Conservation (phyloP, 2,113 vertebrate species). For the Prochilodus magdalenae region DNA sequence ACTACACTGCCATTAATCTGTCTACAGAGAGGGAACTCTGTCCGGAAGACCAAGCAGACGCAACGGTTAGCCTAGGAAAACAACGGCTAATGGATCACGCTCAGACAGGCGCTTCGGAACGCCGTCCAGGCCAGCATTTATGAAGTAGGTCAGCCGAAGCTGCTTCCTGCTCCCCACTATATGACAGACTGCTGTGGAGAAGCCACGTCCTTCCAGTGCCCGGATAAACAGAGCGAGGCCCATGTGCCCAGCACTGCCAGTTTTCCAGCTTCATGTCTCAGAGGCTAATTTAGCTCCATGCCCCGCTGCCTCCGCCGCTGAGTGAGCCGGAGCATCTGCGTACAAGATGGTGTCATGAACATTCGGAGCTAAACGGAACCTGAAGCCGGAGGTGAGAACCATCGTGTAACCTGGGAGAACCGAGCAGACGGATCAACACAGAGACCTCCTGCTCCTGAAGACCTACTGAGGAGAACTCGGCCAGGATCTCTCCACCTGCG, state of each 20-base stretch:
- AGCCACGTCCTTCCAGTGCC: slow-evolving; percentile 57
- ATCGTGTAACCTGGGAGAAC: no score
- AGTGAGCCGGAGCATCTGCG: background rate
- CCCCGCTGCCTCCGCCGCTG: no score
- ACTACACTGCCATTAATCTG: background rate
- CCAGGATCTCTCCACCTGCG: no score
- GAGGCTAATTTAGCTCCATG: no score
- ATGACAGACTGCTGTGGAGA: slow-evolving; percentile 33
- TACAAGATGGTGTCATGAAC: background rate
- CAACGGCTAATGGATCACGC: background rate
- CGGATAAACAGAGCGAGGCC: slow-evolving; percentile 42
- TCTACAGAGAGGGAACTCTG: background rate
- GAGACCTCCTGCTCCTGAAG: no score
- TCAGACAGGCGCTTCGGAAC: slow-evolving; percentile 3
- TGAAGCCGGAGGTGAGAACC: no score
- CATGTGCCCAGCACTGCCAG: slow-evolving; percentile 52
- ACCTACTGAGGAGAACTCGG: no score
- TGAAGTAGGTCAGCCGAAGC: slow-evolving; percentile 27
- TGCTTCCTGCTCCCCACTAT: slow-evolving; percentile 1
- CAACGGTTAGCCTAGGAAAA: background rate
- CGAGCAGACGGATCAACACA: no score
- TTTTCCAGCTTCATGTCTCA: slow-evolving; percentile 63
- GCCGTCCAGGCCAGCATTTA: slow-evolving; percentile 46
- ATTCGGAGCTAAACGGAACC: background rate
- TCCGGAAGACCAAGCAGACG: background rate